Evolutionary conservation across 2,888 invertebrate species (phyloP), one percentile per base, ranked within the genome.

Genomic region (Hypselothyrea guttata): DNA sequence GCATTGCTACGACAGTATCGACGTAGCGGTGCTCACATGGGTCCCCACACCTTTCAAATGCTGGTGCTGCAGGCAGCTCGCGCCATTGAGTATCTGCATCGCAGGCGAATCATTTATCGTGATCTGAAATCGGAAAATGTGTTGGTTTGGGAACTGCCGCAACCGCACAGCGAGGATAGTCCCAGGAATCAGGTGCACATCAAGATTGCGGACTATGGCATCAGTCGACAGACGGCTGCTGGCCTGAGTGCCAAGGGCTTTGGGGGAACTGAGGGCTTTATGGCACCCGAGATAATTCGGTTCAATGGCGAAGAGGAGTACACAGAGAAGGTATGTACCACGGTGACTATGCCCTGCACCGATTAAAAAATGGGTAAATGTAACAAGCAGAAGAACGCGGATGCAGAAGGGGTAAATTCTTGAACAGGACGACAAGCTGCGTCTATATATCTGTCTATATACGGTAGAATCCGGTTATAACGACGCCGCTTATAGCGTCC

Each of bases 231-330:
- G 68, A 97, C 95, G 1, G 92, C 97, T 7, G 69, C 69, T 0
- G 69, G 69, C 3, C 97, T 97, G 0, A 96, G 96, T 0, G 96
- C 97, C 0, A 98, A 98, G 89, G 99, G 99, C 0, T 99, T 98
- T 91, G 99, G 98, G 0, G 99, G 99, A 1, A 99, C 99, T 0
- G 98, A 98, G 90, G 99, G 99, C 0, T 99, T 98, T 89, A 99
- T 99, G 97, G 99, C 99, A 1, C 99, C 99, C 0, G 99, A 99
- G 91, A 99, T 99, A 71, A 97, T 99, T 92, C 93, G 97, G 42
- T 98, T 97, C 90, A 99, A 98, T 88, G 99, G 99, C 0, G 99
- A 99, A 89, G 98, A 98, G 88, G 98, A 98, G 81, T 99, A 99
- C 81, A 99, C 98, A 0, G 98, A 98, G 87, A 99, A 99, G 92